Conservation (phyloP, 2,797 vertebrate species). For the Siniperca obscura region DNA sequence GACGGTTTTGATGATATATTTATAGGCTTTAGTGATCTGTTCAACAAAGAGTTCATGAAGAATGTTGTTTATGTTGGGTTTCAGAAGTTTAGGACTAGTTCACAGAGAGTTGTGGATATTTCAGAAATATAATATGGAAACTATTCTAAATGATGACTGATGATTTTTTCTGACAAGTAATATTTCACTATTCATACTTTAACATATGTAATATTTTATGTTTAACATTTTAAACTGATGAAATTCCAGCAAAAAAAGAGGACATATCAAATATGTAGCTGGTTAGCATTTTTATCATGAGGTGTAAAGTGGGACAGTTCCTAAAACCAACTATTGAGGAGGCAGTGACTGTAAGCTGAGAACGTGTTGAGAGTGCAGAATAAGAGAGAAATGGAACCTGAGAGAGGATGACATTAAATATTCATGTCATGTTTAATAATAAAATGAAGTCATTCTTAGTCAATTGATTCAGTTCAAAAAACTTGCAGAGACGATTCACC, state of each 20-base stretch:
- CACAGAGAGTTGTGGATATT: not conserved
- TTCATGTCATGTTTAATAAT: slow-evolving; percentile 75
- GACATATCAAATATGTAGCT: not conserved
- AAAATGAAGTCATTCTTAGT: slow-evolving; percentile 73
- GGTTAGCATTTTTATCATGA: slow-evolving; percentile 9
- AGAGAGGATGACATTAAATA: slow-evolving; percentile 59
- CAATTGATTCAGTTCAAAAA: slow-evolving; percentile 51
- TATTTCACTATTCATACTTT: not conserved
- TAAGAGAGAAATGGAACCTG: slow-evolving; percentile 47
- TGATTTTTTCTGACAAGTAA: not conserved
- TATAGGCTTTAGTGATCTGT: not conserved
- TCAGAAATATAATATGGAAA: not conserved
- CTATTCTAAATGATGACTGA: not conserved
- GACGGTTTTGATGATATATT: not conserved
- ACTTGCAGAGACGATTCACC: slow-evolving; percentile 33
- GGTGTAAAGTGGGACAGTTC: slow-evolving; percentile 27
- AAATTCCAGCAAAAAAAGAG: not conserved
- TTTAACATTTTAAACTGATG: not conserved
- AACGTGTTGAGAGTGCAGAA: slow-evolving; percentile 46
- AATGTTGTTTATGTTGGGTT: too few relatives aligned
- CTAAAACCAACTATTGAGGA: slow-evolving; percentile 21
- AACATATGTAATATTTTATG: not conserved
- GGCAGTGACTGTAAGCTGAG: slow-evolving; percentile 39
- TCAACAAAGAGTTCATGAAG: not conserved
- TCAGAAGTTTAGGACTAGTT: not conserved